Evolutionary conservation across 2,888 invertebrate genomes (phyloP), one percentile per base, ranked within the genome.

Genomic region (Lissonota sp.): DNA sequence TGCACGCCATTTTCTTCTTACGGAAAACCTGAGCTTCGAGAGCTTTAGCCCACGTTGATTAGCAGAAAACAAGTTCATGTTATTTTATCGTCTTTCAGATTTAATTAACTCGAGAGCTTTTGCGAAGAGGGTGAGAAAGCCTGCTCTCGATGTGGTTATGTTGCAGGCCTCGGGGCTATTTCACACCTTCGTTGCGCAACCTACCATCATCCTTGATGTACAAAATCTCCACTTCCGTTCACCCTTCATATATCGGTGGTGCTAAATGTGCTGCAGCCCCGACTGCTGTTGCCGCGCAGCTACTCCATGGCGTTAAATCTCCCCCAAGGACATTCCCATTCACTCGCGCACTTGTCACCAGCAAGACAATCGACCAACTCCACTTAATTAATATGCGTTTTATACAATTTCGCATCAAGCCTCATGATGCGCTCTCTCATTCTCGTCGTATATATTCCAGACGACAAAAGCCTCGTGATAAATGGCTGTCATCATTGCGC

Each of bases 1-100:
- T 4, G 26, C 26, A 26, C 26, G 26, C 14, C 7, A 14, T 53
- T 12, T 53, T 53, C 14, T 64, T 14, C 40, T 26, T 46, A 10
- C 40, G 10, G 46, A 39, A 26, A 74, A 57, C 39, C 49, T 64
- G 57, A 74, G 64, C 49, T 37, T 57, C 26, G 39, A 6, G 57
- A 60, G 60, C 60, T 51, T 60, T 53, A 10, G 57, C 64, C 37
- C 14, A 60, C 49, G 81, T 83, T 84, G 82, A 86, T 86, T 84
- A 84, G 77, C 75, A 82, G 82, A 84, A 85, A 84, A 85, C 85
- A 85, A 87, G 84, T 84, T 80, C 64, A 82, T 75, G 83, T 83
- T 85, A 82, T 85, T 86, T 83, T 78, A 75, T 79, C 76, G 76
- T 79, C 73, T 84, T 84, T 84, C 83, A 76, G 84, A 86, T 86